Evolutionary conservation across 1,140 invertebrate genomes (phyloP).

Genomic region (Drosophila suzukii): DNA sequence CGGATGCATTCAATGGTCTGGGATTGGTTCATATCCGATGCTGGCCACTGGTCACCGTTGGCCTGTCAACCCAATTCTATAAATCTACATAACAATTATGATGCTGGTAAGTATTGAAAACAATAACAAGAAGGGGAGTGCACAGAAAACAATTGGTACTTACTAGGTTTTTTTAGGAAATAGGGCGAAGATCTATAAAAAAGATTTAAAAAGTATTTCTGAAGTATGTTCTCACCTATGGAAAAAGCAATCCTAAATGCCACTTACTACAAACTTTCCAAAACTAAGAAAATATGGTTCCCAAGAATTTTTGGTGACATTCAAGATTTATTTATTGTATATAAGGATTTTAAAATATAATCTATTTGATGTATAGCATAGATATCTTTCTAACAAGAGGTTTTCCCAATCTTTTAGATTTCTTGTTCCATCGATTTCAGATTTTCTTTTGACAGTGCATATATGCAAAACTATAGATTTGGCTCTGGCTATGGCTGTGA

Average conservation of each 20-base stretch:
- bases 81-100: constrained; percentile 81
- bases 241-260: too few relatives aligned
- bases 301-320: too few relatives aligned
- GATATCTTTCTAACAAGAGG: too few relatives aligned
- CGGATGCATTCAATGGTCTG: constrained; percentile 39
- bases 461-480: constrained; percentile 34
- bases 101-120: constrained; percentile 71
- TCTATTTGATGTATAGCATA: too few relatives aligned
- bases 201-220: too few relatives aligned
- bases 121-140: constrained; percentile 47
- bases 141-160: background rate
- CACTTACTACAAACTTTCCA: too few relatives aligned
- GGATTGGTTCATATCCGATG: constrained; percentile 43
- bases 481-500: constrained; percentile 19
- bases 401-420: too few relatives aligned
- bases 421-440: background rate
- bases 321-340: too few relatives aligned
- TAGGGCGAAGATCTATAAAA: background rate
- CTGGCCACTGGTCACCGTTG: constrained; percentile 38
- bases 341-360: too few relatives aligned
- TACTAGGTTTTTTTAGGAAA: too few relatives aligned
- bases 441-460: constrained; percentile 5
- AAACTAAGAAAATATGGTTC: too few relatives aligned
- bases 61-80: constrained; percentile 66
- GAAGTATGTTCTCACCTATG: too few relatives aligned